A percentile compares a stretch with the other conserved stretches of the same genome.
Conservation (phyloP, 2,888 invertebrate species). For the Adelphocoris suturalis region DNA sequence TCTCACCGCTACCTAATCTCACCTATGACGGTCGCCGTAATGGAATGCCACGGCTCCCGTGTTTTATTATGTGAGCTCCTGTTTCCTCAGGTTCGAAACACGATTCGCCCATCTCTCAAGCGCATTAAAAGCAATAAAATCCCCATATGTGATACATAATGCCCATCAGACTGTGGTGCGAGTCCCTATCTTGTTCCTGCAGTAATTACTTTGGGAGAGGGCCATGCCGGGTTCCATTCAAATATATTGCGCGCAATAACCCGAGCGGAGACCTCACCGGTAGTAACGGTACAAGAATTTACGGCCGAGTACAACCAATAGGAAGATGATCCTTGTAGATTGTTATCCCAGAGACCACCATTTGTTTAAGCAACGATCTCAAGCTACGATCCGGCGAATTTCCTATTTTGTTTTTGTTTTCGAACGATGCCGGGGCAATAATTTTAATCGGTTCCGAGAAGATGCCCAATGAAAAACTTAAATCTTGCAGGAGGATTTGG, state of each 20-base stretch:
- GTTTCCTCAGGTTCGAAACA: neutral
- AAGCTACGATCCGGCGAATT: constrained; percentile 12
- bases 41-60: neutral
- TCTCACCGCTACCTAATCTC: constrained; percentile 1
- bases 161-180: neutral
- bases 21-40: neutral
- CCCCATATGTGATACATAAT: neutral
- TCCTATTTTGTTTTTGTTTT: neutral
- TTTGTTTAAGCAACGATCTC: neutral
- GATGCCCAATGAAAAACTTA: neutral
- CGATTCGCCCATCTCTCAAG: neutral
- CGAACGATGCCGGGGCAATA: neutral
- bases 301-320: constrained; percentile 1
- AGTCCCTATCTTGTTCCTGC: neutral
- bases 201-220: constrained; percentile 2
- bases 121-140: constrained; percentile 37
- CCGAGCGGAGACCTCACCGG: neutral
- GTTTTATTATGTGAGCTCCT: constrained; percentile 22
- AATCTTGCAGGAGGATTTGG: neutral
- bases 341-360: neutral
- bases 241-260: constrained; percentile 36
- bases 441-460: constrained; percentile 30
- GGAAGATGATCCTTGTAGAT: constrained; percentile 7
- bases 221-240: neutral
- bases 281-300: constrained; percentile 30